Conservation (phyloP, 2,113 vertebrate species). For the Oryctolagus cuniculus region mOryCun1.1 NC_091442.1:30878001-30878500, state of each 20-base stretch:
- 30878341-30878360: not conserved
- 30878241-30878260: constrained; percentile 9
- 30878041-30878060: not conserved
- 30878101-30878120: not conserved
- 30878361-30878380: not conserved
- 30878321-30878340: not conserved
- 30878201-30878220: not conserved
- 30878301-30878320: not conserved
- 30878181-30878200: not conserved
- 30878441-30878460: constrained; percentile 14
- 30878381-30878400: constrained; percentile 29
- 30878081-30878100: not conserved
- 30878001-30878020: not conserved
- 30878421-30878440: constrained; percentile 9
- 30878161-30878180: not conserved
- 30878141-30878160: not conserved
- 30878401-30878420: not conserved
- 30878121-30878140: not conserved
- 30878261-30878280: not conserved
- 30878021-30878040: not conserved
- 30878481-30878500: not conserved
- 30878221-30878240: not conserved
- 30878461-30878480: not conserved
- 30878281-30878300: not conserved
- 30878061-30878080: not conserved